Conservation (phyloP, 1,140 invertebrate genomes). For the Camponotus floridanus region DNA sequence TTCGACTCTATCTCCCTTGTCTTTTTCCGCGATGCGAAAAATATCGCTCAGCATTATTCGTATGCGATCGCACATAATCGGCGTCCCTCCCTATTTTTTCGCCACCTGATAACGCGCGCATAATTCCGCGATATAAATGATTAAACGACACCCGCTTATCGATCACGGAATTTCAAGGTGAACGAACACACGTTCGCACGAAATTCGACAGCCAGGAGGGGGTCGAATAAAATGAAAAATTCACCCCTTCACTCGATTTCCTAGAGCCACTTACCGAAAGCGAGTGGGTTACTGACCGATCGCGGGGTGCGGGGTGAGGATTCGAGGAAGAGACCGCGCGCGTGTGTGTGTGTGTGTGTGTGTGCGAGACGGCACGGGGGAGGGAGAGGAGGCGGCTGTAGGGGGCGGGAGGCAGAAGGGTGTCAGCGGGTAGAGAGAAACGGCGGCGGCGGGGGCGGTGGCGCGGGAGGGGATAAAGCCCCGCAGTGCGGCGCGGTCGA, state of each 20-base stretch:
- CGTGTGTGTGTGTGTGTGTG: neutral
- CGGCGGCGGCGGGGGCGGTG: conserved; percentile 44
- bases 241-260: conserved; percentile 11
- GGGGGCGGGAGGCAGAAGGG: neutral
- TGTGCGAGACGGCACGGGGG: neutral
- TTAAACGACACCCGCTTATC: neutral
- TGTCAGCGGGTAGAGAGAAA: conserved; percentile 19
- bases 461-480: conserved; percentile 83
- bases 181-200: neutral
- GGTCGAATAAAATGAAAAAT: conserved; percentile 29
- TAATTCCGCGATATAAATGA: neutral
- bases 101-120: neutral
- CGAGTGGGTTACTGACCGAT: conserved; percentile 50
- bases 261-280: neutral
- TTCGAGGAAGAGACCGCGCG: conserved; percentile 15
- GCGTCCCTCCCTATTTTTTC: neutral
- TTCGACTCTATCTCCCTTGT: neutral
- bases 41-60: neutral
- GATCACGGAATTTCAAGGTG: conserved; percentile 32
- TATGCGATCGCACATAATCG: neutral
- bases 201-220: neutral
- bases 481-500: conserved; percentile 86
- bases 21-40: neutral
- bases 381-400: conserved; percentile 32
- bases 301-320: conserved; percentile 17